A percentile compares a stretch with the other conserved stretches of the same genome.
phyloP scores from a whole-genome alignment of 2,797 vertebrate genomes.

The Buceros bicornis region DNA sequence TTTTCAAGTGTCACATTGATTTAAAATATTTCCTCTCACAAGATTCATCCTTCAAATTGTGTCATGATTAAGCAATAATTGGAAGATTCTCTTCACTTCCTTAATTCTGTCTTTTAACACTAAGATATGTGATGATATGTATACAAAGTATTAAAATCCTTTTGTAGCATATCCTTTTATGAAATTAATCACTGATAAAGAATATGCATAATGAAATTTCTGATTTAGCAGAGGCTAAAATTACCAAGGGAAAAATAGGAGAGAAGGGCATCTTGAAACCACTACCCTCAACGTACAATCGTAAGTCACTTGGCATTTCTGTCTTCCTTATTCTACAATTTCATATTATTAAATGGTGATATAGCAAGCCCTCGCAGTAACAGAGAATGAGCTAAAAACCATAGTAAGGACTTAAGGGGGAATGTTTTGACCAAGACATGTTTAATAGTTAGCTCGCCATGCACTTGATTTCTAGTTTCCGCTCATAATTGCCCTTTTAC shows the following conservation, averaged over 20 bases:
- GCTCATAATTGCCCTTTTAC: not conserved
- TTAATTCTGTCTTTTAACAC: slow-evolving; percentile 12
- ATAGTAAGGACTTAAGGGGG: not conserved
- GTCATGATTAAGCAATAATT: slow-evolving; percentile 43
- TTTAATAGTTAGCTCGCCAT: not conserved
- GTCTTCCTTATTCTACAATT: not conserved
- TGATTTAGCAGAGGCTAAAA: slow-evolving; percentile 2
- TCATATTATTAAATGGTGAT: not conserved
- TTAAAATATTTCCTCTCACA: slow-evolving; percentile 45
- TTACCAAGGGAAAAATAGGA: not conserved
- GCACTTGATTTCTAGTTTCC: not conserved
- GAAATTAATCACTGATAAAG: slow-evolving; percentile 28
- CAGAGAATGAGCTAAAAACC: not conserved
- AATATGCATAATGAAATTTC: not conserved
- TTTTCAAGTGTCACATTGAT: slow-evolving; percentile 54
- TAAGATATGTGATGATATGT: not conserved
- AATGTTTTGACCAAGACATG: not conserved
- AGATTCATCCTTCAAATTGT: slow-evolving; percentile 12
- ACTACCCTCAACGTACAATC: not conserved
- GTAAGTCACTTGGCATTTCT: not conserved
- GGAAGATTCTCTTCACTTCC: slow-evolving; percentile 3
- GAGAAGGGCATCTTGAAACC: not conserved
- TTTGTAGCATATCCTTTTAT: slow-evolving; percentile 5
- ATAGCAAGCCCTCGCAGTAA: not conserved
- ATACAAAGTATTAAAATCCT: slow-evolving; percentile 10